phyloP scores from a whole-genome alignment of 2,888 invertebrate genomes.

The Leptopilina syphax region DNA sequence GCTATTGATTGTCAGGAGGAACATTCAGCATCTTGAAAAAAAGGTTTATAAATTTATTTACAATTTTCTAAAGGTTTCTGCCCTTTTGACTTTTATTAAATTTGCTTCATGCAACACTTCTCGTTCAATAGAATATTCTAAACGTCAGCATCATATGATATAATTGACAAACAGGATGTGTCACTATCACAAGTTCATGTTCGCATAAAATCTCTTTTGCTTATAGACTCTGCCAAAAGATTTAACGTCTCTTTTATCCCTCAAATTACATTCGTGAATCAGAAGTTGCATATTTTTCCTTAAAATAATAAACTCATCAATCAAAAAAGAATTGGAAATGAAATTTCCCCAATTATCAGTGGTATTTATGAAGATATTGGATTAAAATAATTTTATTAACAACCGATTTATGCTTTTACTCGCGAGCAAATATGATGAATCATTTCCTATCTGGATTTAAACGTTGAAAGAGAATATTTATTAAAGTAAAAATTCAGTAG shows the following conservation, averaged over 20 bases:
- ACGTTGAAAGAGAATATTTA: not conserved
- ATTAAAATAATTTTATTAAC: not conserved
- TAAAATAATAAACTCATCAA: too few species aligned
- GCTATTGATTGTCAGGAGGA: not conserved
- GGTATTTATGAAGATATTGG: too few species aligned
- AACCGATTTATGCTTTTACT: not conserved
- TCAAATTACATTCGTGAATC: not conserved
- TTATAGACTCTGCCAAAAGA: slow-evolving; percentile 5
- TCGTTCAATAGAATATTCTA: not conserved
- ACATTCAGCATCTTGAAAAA: not conserved
- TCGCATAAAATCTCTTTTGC: slow-evolving; percentile 7
- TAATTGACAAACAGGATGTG: slow-evolving; percentile 33
- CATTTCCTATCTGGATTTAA: slow-evolving; percentile 21
- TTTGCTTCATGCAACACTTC: not conserved
- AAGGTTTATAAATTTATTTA: slow-evolving; percentile 23
- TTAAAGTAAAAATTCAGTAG: not conserved
- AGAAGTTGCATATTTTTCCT: not conserved
- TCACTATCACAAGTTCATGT: slow-evolving; percentile 29
- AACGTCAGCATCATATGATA: slow-evolving; percentile 28
- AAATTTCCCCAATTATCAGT: too few species aligned
- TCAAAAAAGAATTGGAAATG: too few species aligned
- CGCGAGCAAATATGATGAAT: slow-evolving; percentile 3
- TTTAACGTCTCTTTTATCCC: not conserved
- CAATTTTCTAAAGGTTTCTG: slow-evolving; percentile 15
- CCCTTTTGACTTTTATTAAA: slow-evolving; percentile 19